phyloP scores from a whole-genome alignment of 2,888 invertebrate genomes.

The Noctua pronuba region DNA sequence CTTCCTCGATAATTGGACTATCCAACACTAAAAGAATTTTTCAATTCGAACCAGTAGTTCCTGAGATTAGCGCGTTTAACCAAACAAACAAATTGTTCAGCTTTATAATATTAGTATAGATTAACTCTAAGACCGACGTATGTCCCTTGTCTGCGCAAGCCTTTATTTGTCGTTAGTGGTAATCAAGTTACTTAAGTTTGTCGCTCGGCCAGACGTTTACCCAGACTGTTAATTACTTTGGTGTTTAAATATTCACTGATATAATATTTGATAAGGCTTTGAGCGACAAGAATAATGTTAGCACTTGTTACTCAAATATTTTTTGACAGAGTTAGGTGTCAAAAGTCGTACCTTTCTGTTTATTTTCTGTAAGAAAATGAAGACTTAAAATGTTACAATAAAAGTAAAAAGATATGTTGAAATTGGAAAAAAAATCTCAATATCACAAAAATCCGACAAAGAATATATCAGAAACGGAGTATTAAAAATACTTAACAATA shows the following conservation, averaged over 20 bases:
- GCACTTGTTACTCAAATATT: background rate
- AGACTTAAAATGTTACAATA: background rate
- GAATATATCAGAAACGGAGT: background rate
- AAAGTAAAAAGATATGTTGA: background rate
- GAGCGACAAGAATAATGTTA: background rate
- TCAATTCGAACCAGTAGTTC: no score
- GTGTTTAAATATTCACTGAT: constrained; percentile 14
- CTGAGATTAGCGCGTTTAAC: no score
- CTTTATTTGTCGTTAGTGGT: constrained; percentile 13
- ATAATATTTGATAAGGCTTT: constrained; percentile 12
- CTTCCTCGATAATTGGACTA: no score
- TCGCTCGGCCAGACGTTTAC: constrained; percentile 16
- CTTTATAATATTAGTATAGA: no score
- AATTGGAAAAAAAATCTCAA: background rate
- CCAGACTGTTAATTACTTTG: constrained; percentile 26
- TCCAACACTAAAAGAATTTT: no score
- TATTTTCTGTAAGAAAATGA: background rate
- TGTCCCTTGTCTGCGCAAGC: background rate
- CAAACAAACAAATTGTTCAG: no score
- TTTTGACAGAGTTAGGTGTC: background rate
- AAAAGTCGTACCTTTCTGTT: background rate
- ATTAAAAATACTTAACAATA: background rate
- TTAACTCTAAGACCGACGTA: background rate
- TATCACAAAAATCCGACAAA: background rate
- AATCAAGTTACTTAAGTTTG: constrained; percentile 19